phyloP scores from a whole-genome alignment of 1,140 invertebrate species.

The Brachionus paranguensis region DNA sequence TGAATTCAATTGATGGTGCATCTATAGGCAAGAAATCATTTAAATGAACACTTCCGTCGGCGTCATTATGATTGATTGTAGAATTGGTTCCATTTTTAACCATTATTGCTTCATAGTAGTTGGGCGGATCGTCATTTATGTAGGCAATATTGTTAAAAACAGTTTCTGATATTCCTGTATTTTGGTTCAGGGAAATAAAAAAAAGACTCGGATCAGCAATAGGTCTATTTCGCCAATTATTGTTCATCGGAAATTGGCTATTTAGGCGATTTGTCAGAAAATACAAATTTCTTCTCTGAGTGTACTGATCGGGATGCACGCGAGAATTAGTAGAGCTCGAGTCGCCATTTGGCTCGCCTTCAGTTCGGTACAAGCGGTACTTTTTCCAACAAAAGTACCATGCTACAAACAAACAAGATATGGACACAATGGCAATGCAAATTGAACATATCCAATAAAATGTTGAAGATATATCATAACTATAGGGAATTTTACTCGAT shows the following conservation, averaged over 20 bases:
- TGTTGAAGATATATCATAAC: background rate
- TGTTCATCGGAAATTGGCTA: background rate
- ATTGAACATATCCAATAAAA: constrained; percentile 23
- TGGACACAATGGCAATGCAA: background rate
- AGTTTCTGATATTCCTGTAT: background rate
- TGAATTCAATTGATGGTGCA: background rate
- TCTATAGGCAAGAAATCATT: constrained; percentile 9
- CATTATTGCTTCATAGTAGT: constrained; percentile 8
- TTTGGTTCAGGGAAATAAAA: constrained; percentile 21
- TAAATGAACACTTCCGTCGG: background rate
- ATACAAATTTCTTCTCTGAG: background rate
- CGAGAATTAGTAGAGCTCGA: background rate
- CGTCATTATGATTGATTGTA: background rate
- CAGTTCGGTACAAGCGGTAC: background rate
- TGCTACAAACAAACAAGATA: constrained; percentile 23
- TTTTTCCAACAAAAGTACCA: constrained; percentile 32
- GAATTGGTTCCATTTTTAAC: background rate
- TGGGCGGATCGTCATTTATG: constrained; percentile 17
- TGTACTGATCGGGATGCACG: background rate
- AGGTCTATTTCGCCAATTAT: constrained; percentile 4
- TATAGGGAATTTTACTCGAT: background rate
- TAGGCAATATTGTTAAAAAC: constrained; percentile 16
- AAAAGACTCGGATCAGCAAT: background rate
- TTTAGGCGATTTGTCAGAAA: constrained; percentile 9
- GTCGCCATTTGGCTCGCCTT: background rate